Percentiles rank a stretch among this genome's conserved stretches.
Conservation (phyloP, 1,140 invertebrate genomes). For the Drosophila azteca region DNA sequence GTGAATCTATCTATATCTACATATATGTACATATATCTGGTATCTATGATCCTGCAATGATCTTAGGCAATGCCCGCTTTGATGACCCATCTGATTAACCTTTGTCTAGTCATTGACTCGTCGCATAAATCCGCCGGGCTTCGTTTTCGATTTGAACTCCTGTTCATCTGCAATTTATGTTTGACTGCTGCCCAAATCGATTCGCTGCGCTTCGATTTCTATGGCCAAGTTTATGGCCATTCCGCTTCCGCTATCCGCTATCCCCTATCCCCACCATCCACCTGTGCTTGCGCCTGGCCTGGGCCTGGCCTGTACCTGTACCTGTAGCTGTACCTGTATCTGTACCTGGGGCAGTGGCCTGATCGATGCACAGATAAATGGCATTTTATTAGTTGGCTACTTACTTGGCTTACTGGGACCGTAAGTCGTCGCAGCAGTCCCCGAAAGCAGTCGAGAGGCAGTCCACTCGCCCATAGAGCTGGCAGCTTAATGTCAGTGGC, state of each 20-base stretch:
- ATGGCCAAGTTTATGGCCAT: constrained; percentile 13
- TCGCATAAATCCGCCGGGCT: constrained; percentile 53
- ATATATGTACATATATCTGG: no score
- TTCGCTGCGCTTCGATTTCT: constrained; percentile 51
- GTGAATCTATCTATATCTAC: neutral
- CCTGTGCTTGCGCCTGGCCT: no score
- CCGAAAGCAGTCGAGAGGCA: neutral
- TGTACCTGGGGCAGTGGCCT: constrained; percentile 20
- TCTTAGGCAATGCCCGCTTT: neutral
- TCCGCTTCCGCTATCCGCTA: neutral
- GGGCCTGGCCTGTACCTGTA: no score
- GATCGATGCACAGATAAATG: constrained; percentile 79
- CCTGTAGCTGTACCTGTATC: no score
- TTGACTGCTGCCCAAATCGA: constrained; percentile 60
- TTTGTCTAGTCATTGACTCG: constrained; percentile 48
- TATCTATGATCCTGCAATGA: constrained; percentile 2
- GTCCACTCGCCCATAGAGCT: constrained; percentile 6
- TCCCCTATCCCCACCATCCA: neutral
- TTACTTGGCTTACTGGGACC: constrained; percentile 40
- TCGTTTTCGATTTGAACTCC: constrained; percentile 56
- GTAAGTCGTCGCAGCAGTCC: constrained; percentile 31
- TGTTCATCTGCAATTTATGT: constrained; percentile 76
- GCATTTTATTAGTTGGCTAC: constrained; percentile 73
- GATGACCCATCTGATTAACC: constrained; percentile 50
- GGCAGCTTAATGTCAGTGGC: constrained; percentile 77